Conservation (phyloP, 2,113 vertebrate species). For the Oceanites oceanicus region DNA sequence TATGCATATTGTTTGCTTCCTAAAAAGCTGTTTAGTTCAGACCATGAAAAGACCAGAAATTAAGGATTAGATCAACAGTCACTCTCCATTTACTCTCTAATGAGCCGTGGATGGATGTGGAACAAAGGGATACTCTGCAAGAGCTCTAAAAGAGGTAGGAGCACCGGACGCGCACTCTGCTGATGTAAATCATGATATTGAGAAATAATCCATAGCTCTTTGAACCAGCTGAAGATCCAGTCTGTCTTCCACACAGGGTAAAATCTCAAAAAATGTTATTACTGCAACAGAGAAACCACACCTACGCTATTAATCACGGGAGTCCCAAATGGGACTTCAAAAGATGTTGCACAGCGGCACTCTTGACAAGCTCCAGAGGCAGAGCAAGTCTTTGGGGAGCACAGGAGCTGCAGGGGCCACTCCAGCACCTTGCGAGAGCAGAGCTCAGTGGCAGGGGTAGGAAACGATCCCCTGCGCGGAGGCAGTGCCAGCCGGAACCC, state of each 20-base stretch:
- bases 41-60: conserved; percentile 39
- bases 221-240: background rate
- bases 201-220: background rate
- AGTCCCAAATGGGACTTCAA: background rate
- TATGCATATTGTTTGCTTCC: conserved; percentile 62
- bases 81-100: background rate
- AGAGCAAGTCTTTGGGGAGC: background rate
- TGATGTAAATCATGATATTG: background rate
- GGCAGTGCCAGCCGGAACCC: background rate
- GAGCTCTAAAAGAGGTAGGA: background rate
- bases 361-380: background rate
- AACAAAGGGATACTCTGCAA: background rate
- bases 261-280: background rate
- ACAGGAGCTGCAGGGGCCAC: background rate
- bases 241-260: background rate
- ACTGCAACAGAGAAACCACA: background rate
- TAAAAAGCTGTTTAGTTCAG: conserved; percentile 59
- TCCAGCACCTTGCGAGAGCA: fast-evolving
- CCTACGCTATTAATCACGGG: fast-evolving
- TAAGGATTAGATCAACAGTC: conserved; percentile 22
- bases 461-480: background rate
- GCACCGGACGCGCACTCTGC: background rate
- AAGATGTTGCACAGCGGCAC: background rate
- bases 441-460: background rate
- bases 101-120: background rate